These are phyloP conservation scores for Rhopalosiphum padi DNA, from an alignment of 1,140 invertebrate genomes.

Conservation along the genomic window DNA sequence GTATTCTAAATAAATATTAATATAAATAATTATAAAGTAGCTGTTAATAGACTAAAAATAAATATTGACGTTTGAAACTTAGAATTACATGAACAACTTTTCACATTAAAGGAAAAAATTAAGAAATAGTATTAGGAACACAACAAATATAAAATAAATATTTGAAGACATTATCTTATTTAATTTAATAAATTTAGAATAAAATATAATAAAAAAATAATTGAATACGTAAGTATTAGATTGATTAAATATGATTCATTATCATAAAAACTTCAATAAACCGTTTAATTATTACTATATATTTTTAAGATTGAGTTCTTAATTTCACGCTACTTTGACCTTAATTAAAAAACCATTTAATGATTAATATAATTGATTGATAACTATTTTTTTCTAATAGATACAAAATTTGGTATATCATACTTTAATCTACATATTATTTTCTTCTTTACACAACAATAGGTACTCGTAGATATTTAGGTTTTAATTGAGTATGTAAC, in stretches of 20 bases:
- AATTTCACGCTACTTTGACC: neutral
- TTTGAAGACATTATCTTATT: neutral
- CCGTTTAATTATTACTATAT: neutral
- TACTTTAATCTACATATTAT: neutral
- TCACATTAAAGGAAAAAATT: neutral
- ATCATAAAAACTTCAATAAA: neutral
- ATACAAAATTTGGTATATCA: neutral
- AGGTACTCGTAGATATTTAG: neutral
- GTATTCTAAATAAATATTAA: slow-evolving; percentile 68
- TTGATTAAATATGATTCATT: neutral
- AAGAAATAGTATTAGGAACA: neutral
- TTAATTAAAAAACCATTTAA: slow-evolving; percentile 42
- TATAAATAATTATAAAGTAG: neutral
- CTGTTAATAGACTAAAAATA: neutral
- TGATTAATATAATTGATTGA: neutral
- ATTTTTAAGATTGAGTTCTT: slow-evolving; percentile 23
- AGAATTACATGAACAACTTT: neutral
- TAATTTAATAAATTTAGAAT: neutral
- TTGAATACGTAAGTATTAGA: neutral
- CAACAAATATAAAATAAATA: neutral
- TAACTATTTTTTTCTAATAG: slow-evolving; percentile 12
- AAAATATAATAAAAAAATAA: neutral
- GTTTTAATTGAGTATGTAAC: neutral
- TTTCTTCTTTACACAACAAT: neutral
- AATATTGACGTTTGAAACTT: neutral